Evolutionary conservation across 2,113 vertebrate species (phyloP), one percentile per base, ranked within the genome.

Genomic region (Nematolebias whitei): DNA sequence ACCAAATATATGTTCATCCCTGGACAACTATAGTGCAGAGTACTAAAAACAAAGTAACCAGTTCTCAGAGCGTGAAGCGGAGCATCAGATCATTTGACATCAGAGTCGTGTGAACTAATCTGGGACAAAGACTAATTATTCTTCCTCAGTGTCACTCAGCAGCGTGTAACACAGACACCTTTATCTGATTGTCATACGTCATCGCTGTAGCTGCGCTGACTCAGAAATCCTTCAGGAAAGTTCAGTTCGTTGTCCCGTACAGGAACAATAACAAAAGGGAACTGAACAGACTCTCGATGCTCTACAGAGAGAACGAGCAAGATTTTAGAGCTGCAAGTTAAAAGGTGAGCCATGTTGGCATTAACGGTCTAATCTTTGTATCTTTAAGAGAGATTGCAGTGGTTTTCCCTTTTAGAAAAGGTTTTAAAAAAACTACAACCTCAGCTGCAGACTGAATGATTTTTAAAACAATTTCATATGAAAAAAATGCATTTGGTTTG

Each of bases 401-500:
- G n/a, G n/a, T n/a, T n/a, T n/a, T n/a, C n/a, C n/a, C n/a, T n/a
- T n/a, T n/a, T n/a, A n/a, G n/a, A n/a, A n/a, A n/a, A n/a, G n/a
- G n/a, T n/a, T n/a, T n/a, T n/a, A n/a, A n/a, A n/a, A n/a, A n/a
- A n/a, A n/a, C n/a, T n/a, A n/a, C n/a, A n/a, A 29, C 32, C 13
- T 2, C 16, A 24, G 23, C 35, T 13, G 39, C 12, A 12, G 32
- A 57, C 6, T 32, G 39, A 32, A 38, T 12, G 5, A n/a, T n/a
- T n/a, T n/a, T n/a, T n/a, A n/a, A 29, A 29, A 29, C 26, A 4
- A 29, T 29, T 7, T 29, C 26, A n/a, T 29, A 29, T 35, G 12
- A 32, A 49, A 78, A 86, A 79, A 74, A 53, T 71, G 40, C 63
- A 71, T 72, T 76, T 77, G 52, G 68, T 68, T 63, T 63, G 59